phyloP scores from a whole-genome alignment of 1,140 invertebrate species.

The Trachelipus rathkii region DNA sequence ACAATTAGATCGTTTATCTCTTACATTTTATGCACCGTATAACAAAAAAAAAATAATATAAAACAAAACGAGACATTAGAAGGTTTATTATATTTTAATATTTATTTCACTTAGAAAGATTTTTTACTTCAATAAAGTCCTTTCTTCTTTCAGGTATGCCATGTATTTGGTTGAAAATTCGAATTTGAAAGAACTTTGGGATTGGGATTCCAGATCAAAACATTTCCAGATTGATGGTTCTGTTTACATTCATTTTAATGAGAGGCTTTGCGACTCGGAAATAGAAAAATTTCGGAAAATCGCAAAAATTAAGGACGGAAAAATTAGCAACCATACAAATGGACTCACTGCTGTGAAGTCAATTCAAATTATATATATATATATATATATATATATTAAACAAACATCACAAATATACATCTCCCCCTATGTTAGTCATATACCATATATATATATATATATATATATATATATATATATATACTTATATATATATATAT shows the following conservation, averaged over 20 bases:
- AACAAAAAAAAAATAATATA: too few species aligned
- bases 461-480: too few species aligned
- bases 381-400: background rate
- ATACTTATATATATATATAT: too few species aligned
- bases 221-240: background rate
- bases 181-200: background rate
- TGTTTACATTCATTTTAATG: background rate
- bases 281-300: background rate
- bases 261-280: background rate
- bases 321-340: background rate
- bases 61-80: too few species aligned
- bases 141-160: background rate
- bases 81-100: too few species aligned
- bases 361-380: background rate
- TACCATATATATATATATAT: too few species aligned
- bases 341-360: background rate
- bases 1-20: too few species aligned
- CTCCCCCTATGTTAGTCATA: too few species aligned
- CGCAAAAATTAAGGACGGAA: background rate
- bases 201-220: background rate
- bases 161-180: background rate
- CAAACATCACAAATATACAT: too few species aligned
- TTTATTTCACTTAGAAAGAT: too few species aligned
- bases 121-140: too few species aligned
- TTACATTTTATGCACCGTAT: too few species aligned